These are phyloP conservation scores for Eupithecia insigniata DNA, from an alignment of 2,888 invertebrate species.

Conservation along the genomic window DNA sequence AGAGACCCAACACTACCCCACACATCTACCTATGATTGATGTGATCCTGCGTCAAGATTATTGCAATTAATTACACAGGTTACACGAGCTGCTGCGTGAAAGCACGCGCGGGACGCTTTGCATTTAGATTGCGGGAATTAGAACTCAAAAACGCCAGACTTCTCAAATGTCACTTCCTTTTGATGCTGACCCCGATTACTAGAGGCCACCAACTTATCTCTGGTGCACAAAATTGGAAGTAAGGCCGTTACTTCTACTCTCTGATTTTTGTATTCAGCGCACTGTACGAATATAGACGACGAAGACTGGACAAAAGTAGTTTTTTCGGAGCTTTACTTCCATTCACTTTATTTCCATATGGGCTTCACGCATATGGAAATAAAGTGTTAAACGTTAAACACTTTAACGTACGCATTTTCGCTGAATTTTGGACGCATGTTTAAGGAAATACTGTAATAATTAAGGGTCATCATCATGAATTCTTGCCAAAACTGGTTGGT, in stretches of 20 bases:
- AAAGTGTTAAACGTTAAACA: not conserved
- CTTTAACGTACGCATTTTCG: not conserved
- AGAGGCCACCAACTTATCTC: not conserved
- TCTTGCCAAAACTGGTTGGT: not conserved
- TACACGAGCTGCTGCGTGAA: conserved; percentile 43
- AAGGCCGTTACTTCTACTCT: not conserved
- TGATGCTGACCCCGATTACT: conserved; percentile 34
- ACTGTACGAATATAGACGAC: not conserved
- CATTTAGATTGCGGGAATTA: conserved; percentile 35
- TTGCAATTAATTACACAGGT: conserved; percentile 55
- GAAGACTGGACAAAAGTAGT: not conserved
- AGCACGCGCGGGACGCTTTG: conserved; percentile 39
- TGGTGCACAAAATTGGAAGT: not conserved
- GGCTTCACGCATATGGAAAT: not conserved
- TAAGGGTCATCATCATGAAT: not conserved
- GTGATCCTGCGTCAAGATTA: conserved; percentile 56
- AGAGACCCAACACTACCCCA: not conserved
- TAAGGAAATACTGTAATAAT: not conserved
- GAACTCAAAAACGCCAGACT: conserved; percentile 20
- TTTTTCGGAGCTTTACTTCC: not conserved
- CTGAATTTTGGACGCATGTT: not conserved
- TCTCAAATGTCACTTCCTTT: conserved; percentile 15
- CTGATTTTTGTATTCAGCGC: not conserved
- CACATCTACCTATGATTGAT: conserved; percentile 41
- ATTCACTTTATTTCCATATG: no score